Base-by-base conservation (phyloP, 2,888 invertebrate species). In the Stramonita haemastoma region DNA sequence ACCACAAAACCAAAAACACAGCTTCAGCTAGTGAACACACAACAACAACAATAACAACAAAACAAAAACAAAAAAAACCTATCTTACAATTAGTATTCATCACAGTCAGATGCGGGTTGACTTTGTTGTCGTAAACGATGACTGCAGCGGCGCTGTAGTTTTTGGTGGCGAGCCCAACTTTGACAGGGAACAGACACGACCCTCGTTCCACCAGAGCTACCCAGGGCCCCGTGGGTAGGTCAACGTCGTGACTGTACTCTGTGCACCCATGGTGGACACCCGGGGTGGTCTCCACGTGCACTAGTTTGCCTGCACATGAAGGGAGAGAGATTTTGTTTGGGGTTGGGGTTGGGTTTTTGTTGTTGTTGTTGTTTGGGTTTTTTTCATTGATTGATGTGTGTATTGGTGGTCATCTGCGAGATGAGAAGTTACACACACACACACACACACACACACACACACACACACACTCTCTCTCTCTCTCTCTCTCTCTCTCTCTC, bases 201-300 rank as follows among this genome's bases (percentile, higher is more conserved):
- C 98, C 98, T 79, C 98, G 96, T 92, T 97, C 97, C 79, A 98
- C 97, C 92, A 98, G 96, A 0, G 98, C 98, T 91, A 98, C 97
- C 98, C 98, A 98, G 15, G 46, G 4, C 2, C 46, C 46, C 46
- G 4, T 46, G 46, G 46, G 2, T 2, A 46, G 46, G 4, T 46
- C 46, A 5, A 46, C 46, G 46, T 46, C 46, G 46, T 46, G 2
- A 5, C 46, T 46, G 77, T 87, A 77, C 46, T 46, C 46, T 46
- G 46, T 46, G 46, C 46, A 46, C 46, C 46, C 46, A 8, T 8
- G 46, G 46, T 46, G 46, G 46, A 46, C 46, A 46, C 46, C 46
- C 46, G 46, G 46, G 46, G 4, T 46, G 46, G 46, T 46, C 46
- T 46, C 46, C 46, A 46, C 46, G 46, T 46, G 46, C 46, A 46